A percentile compares a stretch with the other conserved stretches of the same genome.
Evolutionary conservation across 37 sponge, comb jelly and placozoan species (phyloP).

Genomic region (Halisarca cf. caerulea): DNA sequence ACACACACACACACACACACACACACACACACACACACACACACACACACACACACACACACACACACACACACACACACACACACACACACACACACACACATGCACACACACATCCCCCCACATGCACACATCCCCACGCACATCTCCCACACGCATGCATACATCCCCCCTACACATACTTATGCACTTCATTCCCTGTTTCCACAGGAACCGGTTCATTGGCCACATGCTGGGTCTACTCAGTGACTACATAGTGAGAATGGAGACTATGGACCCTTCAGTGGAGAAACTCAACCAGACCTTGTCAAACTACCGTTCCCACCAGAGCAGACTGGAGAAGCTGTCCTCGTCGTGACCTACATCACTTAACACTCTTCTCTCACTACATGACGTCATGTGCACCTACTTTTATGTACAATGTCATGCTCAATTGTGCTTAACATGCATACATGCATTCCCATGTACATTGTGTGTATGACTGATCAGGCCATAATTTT

Average conservation of each 20-base stretch:
- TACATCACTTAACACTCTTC: neutral
- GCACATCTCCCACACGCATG: too few relatives aligned
- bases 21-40: neutral
- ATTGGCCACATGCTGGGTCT: slow-evolving; percentile 19
- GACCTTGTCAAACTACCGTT: neutral
- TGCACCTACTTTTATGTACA: neutral
- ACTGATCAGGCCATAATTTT: too few relatives aligned
- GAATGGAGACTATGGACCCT: slow-evolving; percentile 56
- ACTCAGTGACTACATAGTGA: slow-evolving; percentile 69
- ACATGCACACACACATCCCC: too few relatives aligned
- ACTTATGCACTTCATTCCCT: too few relatives aligned
- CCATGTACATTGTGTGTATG: too few relatives aligned
- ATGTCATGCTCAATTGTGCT: neutral
- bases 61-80: too few relatives aligned
- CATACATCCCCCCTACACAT: too few relatives aligned
- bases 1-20: slow-evolving; percentile 10
- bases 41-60: too few relatives aligned
- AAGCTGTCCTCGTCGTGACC: neutral
- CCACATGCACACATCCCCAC: too few relatives aligned
- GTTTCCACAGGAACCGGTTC: slow-evolving; percentile 72
- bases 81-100: too few relatives aligned
- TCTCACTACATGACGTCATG: neutral
- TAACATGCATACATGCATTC: too few relatives aligned
- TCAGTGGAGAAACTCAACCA: slow-evolving; percentile 8
- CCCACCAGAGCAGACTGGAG: neutral